Percentiles rank a stretch among this genome's conserved stretches.
phyloP scores from a whole-genome alignment of 2,113 vertebrate genomes.

The Malurus elegans region DNA sequence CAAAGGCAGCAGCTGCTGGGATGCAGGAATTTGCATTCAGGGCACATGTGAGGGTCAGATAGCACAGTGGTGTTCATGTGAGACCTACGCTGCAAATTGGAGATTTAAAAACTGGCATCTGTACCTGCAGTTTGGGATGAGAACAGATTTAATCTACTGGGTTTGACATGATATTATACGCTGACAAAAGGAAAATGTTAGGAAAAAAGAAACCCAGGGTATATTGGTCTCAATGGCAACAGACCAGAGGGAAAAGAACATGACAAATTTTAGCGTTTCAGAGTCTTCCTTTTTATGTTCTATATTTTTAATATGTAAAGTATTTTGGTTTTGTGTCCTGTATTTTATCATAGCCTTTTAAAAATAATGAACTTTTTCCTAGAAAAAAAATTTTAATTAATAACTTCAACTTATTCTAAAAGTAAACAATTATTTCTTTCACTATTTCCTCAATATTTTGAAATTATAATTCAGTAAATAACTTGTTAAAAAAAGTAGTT shows the following conservation, averaged over 20 bases:
- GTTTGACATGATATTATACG: background rate
- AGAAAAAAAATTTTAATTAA: background rate
- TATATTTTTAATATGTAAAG: fast-evolving
- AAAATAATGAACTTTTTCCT: background rate
- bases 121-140: background rate
- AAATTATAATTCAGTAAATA: background rate
- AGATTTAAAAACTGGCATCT: background rate
- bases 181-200: background rate
- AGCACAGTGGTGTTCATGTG: background rate
- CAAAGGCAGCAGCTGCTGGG: background rate
- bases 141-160: background rate
- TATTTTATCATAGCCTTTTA: background rate
- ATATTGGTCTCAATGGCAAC: background rate
- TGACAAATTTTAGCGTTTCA: background rate
- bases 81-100: background rate
- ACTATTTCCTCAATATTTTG: background rate
- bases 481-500: background rate
- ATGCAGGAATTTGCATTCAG: background rate
- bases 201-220: background rate
- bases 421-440: background rate
- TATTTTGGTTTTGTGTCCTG: background rate
- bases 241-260: background rate
- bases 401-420: background rate
- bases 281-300: background rate
- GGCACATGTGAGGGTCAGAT: background rate